Evolutionary conservation across 2,113 vertebrate genomes (phyloP), one percentile per base, ranked within the genome.

Genomic region (Anthoscopus minutus): DNA sequence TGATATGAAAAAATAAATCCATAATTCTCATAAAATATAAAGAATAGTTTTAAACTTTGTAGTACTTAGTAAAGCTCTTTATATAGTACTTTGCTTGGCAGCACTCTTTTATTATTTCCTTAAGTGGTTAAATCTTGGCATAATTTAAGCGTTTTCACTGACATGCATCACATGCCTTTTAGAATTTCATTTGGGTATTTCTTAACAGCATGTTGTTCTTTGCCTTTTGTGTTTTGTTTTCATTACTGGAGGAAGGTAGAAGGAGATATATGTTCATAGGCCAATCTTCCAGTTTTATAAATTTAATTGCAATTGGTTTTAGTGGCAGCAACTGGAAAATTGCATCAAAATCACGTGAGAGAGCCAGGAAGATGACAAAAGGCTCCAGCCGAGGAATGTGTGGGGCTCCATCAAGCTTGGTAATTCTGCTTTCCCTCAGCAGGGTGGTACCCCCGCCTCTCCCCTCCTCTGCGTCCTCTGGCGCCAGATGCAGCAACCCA

Each of bases 311-410:
- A 47, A 0, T 77, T 72, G 44, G 8, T 31, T 82, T 89, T 86
- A 79, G n/a, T 19, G 48, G 22, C 38, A 44, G 2, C 0, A 0
- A 15, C 24, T 90, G 33, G 66, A 62, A 82, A 89, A 45, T 44
- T 14, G 33, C 35, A 2, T 8, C 3, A 11, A 53, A 80, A 65
- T 35, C 37, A 19, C 0, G 0, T 35, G 28, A 51, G 65, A 69
- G 56, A 80, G 40, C 25, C 66, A 65, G 44, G 54, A 79, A 42
- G 19, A 21, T 22, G 35, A 33, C 50, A 37, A 60, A 54, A 48
- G 78, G 48, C 61, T 93, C 0, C 1, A 53, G 78, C 21, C 0
- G 53, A 45, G 64, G 74, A 65, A 30, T 6, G n/a, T 28, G 44
- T 4, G 19, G 60, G 50, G 60, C 62, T 90, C 38, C 33, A 35